These are phyloP conservation scores for Actinia equina DNA, from an alignment of 64 coral and sea anemone genomes.

Conservation along the genomic window DNA sequence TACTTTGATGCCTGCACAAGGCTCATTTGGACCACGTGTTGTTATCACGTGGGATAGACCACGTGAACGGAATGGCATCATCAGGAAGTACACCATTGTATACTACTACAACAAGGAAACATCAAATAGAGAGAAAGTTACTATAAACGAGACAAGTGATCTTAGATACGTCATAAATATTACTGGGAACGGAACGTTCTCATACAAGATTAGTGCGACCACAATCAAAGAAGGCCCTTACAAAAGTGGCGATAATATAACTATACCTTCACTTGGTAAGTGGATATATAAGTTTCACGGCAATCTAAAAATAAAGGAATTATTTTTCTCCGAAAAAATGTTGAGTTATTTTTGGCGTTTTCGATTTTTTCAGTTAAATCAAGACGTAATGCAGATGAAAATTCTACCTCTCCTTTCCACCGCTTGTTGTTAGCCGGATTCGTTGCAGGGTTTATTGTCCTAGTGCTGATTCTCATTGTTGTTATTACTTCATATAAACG, in stretches of 20 bases:
- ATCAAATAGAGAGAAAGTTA: background rate
- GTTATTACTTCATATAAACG: background rate
- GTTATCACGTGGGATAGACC: background rate
- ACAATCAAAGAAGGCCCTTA: slow-evolving; percentile 15
- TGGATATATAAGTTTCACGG: too few species aligned
- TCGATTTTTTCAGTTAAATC: background rate
- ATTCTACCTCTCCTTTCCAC: background rate
- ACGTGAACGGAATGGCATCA: background rate
- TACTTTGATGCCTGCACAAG: background rate
- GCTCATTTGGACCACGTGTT: background rate
- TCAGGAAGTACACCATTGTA: background rate
- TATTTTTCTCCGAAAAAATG: too few species aligned
- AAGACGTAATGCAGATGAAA: background rate
- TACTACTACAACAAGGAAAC: background rate
- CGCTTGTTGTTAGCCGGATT: background rate
- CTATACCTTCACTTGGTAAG: background rate
- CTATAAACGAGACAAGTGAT: background rate
- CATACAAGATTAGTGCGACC: background rate
- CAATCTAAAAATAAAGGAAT: too few species aligned
- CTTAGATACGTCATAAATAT: background rate
- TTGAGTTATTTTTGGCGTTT: too few species aligned
- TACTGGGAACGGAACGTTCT: background rate
- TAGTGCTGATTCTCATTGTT: background rate
- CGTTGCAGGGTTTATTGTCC: background rate
- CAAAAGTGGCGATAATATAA: background rate